A percentile compares a stretch with the other conserved stretches of the same genome.
Evolutionary conservation across 2,797 vertebrate species (phyloP).

Genomic region (Argentina silus): DNA sequence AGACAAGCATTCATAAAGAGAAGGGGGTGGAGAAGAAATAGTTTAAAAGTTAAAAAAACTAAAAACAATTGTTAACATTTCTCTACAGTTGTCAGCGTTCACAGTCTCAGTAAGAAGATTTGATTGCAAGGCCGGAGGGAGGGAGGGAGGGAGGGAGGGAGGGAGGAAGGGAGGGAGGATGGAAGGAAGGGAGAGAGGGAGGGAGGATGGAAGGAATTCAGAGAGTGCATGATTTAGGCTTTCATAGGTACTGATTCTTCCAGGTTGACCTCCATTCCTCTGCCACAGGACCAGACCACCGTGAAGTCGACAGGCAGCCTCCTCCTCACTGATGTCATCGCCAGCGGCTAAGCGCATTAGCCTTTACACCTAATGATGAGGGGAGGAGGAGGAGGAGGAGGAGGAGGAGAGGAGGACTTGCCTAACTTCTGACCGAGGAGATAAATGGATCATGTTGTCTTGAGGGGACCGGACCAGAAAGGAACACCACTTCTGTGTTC

Average conservation of each 20-base stretch:
- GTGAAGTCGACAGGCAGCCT: constrained; percentile 7
- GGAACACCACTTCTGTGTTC: not conserved
- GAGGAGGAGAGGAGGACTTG: not conserved
- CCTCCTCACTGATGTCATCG: constrained; percentile 16
- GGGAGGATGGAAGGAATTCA: constrained; percentile 40
- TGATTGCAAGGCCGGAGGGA: constrained; percentile 10
- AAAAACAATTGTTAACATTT: not conserved
- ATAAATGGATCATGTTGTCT: constrained; percentile 6
- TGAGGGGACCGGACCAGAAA: not conserved
- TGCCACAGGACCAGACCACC: constrained; percentile 57
- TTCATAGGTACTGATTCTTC: constrained; percentile 46
- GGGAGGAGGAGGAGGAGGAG: too few relatives aligned
- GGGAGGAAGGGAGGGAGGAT: constrained; percentile 12
- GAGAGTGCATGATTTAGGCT: constrained; percentile 26
- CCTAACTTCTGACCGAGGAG: not conserved
- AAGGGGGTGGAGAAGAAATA: constrained; percentile 14
- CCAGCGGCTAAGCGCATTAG: constrained; percentile 2
- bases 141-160: constrained; percentile 23
- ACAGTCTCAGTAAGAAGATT: constrained; percentile 23
- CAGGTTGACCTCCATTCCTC: constrained; percentile 41
- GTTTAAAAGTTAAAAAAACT: constrained; percentile 23
- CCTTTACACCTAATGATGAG: not conserved
- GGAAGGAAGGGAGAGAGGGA: constrained; percentile 20
- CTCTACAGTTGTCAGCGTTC: constrained; percentile 15
- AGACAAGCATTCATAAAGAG: not conserved